Base-by-base conservation (phyloP, 1,140 invertebrate genomes). In the Frieseomelitta varia region DNA sequence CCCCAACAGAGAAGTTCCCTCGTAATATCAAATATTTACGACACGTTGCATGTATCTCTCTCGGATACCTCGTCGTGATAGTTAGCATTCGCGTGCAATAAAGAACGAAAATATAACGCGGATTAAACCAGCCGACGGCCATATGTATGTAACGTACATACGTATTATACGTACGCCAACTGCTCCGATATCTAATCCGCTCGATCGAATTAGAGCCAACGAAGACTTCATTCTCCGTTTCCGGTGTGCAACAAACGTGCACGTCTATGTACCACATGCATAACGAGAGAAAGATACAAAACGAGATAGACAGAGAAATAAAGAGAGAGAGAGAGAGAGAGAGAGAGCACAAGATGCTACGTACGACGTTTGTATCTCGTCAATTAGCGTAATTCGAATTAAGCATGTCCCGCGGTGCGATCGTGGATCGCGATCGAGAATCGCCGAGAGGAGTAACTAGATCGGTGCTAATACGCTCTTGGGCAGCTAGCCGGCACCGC, bases 341-440 rank as follows among this genome's bases (percentile, higher is more conserved):
- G n/a, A 63, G 39, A 67, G 47, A 34, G 21, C 34, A 30, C n/a
- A 11, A 21, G 6, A 17, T 30, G 24, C 24, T 39, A 83, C 15
- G 24, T 68, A 56, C 15, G 74, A 53, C 39, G 58, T 39, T 79
- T 19, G 68, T 79, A 67, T 79, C 69, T 77, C 79, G 76, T 85
- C 87, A 90, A 90, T 89, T 89, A 87, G 87, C 82, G 79, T 84
- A 79, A 79, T 86, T 87, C 79, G 86, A 90, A 91, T 91, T 84
- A 90, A 87, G 73, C 83, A 72, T 87, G 85, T 84, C 90, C 85
- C 84, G 76, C 74, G 81, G 55, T 85, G 72, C 78, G 82, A 90
- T 88, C 84, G 79, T 69, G 51, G 63, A 88, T 82, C 69, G 73
- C 79, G 85, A 87, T 90, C 65, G 61, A 27, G 67, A 58, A 79